Evolutionary conservation across 2,888 invertebrate genomes (phyloP).

Genomic region (Caenorhabditis doughertyi): DNA sequence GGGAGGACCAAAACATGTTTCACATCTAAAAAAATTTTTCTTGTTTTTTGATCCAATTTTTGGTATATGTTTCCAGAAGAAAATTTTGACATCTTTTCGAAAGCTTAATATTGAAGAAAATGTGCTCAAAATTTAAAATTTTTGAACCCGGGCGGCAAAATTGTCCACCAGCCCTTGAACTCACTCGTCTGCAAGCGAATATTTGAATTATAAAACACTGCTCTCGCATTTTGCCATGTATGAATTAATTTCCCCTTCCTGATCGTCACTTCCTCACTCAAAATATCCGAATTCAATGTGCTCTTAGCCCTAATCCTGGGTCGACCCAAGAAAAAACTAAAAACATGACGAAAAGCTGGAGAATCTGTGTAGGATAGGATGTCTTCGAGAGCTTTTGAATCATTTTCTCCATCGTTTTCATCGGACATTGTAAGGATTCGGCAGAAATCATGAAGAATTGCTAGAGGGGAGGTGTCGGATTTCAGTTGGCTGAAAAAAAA

Average conservation of each 20-base stretch:
- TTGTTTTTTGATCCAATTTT: no score
- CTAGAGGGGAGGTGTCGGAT: constrained; percentile 53
- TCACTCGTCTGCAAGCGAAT: constrained; percentile 70
- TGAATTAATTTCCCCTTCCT: constrained; percentile 69
- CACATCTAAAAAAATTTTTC: no score
- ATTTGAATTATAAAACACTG: constrained; percentile 70
- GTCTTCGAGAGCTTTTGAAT: constrained; percentile 23
- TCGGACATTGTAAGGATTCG: constrained; percentile 59
- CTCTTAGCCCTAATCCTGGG: constrained; percentile 55
- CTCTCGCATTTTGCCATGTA: constrained; percentile 67
- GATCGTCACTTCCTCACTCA: constrained; percentile 67
- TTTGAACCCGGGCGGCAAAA: no score
- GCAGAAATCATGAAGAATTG: constrained; percentile 58
- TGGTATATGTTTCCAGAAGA: no score
- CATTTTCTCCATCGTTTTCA: constrained; percentile 21
- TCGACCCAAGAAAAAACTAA: constrained; percentile 55
- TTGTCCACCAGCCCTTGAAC: neutral
- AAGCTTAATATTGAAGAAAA: no score
- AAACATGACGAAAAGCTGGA: constrained; percentile 51
- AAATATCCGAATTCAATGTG: constrained; percentile 56
- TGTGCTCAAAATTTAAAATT: neutral
- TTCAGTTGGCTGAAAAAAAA: constrained; percentile 52
- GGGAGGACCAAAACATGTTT: no score
- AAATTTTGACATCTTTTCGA: no score
- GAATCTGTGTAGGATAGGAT: constrained; percentile 57